Percentiles rank a stretch among this genome's conserved stretches.
These are phyloP conservation scores for Leptopilina clavipes DNA, from an alignment of 1,140 invertebrate species.

Conservation along the genomic window DNA sequence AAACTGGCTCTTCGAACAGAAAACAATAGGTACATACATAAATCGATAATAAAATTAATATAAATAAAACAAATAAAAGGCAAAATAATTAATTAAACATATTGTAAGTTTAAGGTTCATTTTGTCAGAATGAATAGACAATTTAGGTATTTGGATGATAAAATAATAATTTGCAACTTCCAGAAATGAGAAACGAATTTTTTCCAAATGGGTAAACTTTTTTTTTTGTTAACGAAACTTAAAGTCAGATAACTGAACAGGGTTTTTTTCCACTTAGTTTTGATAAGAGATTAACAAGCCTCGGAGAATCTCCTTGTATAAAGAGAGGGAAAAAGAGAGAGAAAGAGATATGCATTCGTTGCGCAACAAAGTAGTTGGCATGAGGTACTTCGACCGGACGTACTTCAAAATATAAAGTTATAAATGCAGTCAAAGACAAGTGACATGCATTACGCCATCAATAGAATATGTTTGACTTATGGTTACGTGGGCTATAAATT, in stretches of 20 bases:
- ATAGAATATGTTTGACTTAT: slow-evolving; percentile 16
- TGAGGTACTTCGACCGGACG: slow-evolving; percentile 23
- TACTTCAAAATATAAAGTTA: slow-evolving; percentile 16
- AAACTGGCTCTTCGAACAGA: no score
- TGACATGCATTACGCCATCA: slow-evolving; percentile 20
- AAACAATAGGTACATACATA: no score
- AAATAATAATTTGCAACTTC: no score
- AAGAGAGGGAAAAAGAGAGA: background rate
- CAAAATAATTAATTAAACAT: no score
- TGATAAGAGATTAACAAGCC: slow-evolving; percentile 7
- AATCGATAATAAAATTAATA: no score
- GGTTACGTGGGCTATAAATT: slow-evolving; percentile 24
- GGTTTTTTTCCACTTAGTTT: background rate
- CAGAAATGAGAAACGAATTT: no score
- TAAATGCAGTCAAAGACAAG: slow-evolving; percentile 6
- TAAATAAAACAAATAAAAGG: no score
- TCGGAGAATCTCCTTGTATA: background rate
- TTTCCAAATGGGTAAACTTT: no score
- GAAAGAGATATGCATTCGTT: slow-evolving; percentile 1
- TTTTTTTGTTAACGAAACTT: no score
- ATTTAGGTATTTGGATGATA: no score
- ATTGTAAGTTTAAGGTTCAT: no score
- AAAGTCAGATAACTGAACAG: background rate
- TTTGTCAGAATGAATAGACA: no score
- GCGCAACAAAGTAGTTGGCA: slow-evolving; percentile 22